phyloP scores from a whole-genome alignment of 2,797 vertebrate species.

The Neoniphon sammara region DNA sequence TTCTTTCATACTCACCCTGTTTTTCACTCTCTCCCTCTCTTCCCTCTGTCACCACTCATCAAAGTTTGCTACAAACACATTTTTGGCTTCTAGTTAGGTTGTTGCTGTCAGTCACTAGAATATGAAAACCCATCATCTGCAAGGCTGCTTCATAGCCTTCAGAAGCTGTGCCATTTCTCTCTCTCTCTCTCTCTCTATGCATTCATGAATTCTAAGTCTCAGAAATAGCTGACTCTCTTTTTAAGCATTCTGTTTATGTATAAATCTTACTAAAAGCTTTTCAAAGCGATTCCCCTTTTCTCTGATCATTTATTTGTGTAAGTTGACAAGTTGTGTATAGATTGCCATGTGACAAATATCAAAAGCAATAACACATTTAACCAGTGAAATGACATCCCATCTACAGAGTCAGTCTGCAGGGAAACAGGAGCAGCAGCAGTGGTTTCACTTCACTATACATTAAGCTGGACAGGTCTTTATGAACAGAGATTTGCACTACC shows the following conservation, averaged over 20 bases:
- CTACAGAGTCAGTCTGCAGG: background rate
- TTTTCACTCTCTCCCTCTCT: background rate
- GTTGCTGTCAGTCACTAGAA: slow-evolving; percentile 33
- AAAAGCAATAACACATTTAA: slow-evolving; percentile 19
- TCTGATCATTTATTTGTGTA: background rate
- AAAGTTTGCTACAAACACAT: slow-evolving; percentile 22
- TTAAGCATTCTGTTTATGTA: slow-evolving; percentile 4
- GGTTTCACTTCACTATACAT: background rate
- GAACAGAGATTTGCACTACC: background rate
- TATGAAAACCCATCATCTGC: slow-evolving; percentile 31
- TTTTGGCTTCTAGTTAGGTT: slow-evolving; percentile 20
- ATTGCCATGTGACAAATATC: background rate
- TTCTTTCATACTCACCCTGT: slow-evolving; percentile 16
- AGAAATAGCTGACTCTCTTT: slow-evolving; percentile 5
- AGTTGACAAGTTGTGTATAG: background rate
- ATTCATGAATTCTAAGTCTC: slow-evolving; percentile 10
- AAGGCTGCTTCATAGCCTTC: slow-evolving; percentile 14
- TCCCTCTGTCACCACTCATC: slow-evolving; percentile 19
- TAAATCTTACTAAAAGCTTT: slow-evolving; percentile 6
- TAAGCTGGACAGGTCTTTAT: background rate
- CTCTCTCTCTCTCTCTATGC: background rate
- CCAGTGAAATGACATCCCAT: slow-evolving; percentile 11
- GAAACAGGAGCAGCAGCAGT: background rate
- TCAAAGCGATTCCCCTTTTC: background rate
- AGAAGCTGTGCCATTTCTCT: slow-evolving; percentile 3